Evolutionary conservation across 35 echinoderm and acorn worm genomes (phyloP).

Genomic region (Hemicentrotus pulcherrimus): DNA sequence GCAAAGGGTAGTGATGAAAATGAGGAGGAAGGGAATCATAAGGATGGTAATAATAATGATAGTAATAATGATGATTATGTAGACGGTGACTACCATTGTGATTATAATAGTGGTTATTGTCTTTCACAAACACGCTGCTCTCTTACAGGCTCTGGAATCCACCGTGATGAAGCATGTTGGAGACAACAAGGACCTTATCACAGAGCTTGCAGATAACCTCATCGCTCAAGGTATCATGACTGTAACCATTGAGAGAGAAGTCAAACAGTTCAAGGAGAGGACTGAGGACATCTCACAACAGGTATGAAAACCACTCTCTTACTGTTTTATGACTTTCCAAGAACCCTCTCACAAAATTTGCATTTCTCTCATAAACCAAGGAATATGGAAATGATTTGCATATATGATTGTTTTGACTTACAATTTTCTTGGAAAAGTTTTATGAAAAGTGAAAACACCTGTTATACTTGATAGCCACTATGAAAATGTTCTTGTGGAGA

Average conservation of each 20-base stretch:
- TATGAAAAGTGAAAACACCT: no score
- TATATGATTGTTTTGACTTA: no score
- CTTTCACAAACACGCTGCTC: neutral
- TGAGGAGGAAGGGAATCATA: neutral
- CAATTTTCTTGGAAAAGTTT: no score
- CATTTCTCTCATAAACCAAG: no score
- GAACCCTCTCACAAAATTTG: no score
- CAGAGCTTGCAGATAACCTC: conserved; percentile 66
- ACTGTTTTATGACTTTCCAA: no score
- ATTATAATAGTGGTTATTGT: neutral
- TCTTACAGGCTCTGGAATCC: conserved; percentile 72
- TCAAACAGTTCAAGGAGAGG: conserved; percentile 68
- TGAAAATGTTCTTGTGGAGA: no score
- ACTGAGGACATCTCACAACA: conserved; percentile 75
- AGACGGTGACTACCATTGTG: neutral
- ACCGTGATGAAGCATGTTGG: conserved; percentile 83
- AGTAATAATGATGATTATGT: neutral
- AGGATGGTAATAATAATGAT: neutral
- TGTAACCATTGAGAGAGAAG: conserved; percentile 74
- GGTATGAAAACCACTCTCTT: conserved; percentile 48
- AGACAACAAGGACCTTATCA: conserved; percentile 78
- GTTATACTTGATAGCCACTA: no score
- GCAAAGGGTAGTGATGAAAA: neutral
- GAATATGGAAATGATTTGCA: no score
- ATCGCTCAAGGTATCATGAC: conserved; percentile 71